Base-by-base conservation (phyloP, 2,888 invertebrate species). In the Halocaridina rubra region DNA sequence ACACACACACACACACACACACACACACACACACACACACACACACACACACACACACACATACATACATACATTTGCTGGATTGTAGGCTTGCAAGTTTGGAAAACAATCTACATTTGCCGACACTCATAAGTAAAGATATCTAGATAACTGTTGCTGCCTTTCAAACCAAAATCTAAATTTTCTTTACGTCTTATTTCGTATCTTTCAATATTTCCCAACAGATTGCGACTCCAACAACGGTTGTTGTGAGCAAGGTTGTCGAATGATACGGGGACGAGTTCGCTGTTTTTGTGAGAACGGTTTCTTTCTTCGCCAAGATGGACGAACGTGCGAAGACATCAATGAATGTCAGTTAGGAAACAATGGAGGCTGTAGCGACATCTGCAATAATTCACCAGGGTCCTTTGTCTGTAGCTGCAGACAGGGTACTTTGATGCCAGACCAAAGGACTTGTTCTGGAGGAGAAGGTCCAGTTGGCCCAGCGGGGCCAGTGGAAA, bases 181-280 rank as follows among this genome's bases (percentile, higher is more conserved):
- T 69, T 13, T 29, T 29, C 10, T 16, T 32, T 32, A 3, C 32
- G 10, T 57, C 13, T 7, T 8, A 8, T 39, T 22, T 22, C 29
- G n/a, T 39, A 13, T 1, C 10, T 16, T 59, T 16, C 39, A 16
- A 59, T 16, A 3, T 10, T 0, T 24, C 16, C 29, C 64, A 16
- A 46, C 67, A 57, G 77, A 27, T 32, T 85, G 85, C 33, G 59
- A 46, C 29, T 53, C 3, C 7, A 75, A 87, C 59, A 87, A 87
- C 32, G 85, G 87, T 16, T 84, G 85, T n/a, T 87, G 87, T 61
- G 76, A 85, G 57, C 85, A 87, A 19, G 72, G 46, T 7, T 84
- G 85, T 39, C 29, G 90, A 64, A 93, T 93, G 89, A 89, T 91
- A 76, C 74, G 86, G 10, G 86, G 87, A 4, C 61, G 85, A 33